Base-by-base conservation (phyloP, 2,888 invertebrate genomes). In the Eugnorisma glareosa region DNA sequence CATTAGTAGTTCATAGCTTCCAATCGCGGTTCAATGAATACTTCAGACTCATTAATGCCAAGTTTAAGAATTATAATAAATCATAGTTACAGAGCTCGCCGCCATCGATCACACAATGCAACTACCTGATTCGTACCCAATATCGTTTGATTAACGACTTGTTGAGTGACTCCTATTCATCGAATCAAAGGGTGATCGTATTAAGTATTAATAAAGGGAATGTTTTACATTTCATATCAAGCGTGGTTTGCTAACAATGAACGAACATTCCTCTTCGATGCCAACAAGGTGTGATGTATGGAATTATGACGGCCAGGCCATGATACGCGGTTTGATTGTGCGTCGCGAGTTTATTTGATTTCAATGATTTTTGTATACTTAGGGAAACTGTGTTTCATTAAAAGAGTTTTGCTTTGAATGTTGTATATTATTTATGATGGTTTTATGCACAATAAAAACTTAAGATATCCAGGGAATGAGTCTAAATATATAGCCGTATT, bases 131-230 rank as follows among this genome's bases (percentile, higher is more conserved):
- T 94, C 92, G 90, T 92, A 94, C 93, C 94, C 94, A 95, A 96
- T 95, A 95, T 93, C 90, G 88, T 92, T 95, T 96, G 96, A 96
- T 96, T 96, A 96, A 96, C 96, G 96, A 96, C 92, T 92, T 93
- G 95, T 96, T 96, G 96, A 96, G 96, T 95, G 96, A 96, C 94
- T 95, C 91, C 95, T 94, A 96, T 96, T 96, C 94, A 95, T 92
- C 85, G 92, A 90, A 92, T 95, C 96, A 96, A 96, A 96, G 95
- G 94, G 95, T 94, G 94, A 95, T 91, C 93, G 90, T 93, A 94
- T 95, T 95, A 95, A 94, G 93, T 95, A 95, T 96, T 95, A 96
- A 96, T 95, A 96, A 94, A 94, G 93, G 91, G 92, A 90, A 95
- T 94, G 92, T 94, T 94, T 93, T 90, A 93, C 92, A 90, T 93